These are phyloP conservation scores for Popillia japonica DNA, from an alignment of 1,140 invertebrate genomes.

Conservation along the genomic window DNA sequence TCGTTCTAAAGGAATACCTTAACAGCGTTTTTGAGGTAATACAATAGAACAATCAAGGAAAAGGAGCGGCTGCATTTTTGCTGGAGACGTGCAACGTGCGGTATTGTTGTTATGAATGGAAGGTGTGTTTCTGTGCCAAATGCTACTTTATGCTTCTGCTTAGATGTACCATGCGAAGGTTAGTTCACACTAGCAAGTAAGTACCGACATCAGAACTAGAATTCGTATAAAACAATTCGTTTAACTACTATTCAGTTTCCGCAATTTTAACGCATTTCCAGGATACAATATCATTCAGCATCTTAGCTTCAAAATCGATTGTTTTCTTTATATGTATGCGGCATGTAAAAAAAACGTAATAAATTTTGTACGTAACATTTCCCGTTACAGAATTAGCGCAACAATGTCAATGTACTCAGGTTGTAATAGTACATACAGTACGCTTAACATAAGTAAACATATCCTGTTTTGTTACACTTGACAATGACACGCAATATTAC, in stretches of 20 bases:
- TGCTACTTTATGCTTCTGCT: too few species aligned
- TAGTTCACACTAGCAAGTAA: not conserved
- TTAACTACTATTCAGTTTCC: not conserved
- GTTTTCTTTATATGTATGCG: not conserved
- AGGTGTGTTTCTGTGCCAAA: not conserved
- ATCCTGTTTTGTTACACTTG: slow-evolving; percentile 5
- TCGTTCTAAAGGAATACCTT: not conserved
- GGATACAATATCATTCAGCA: not conserved
- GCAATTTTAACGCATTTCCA: not conserved
- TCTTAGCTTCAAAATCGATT: not conserved
- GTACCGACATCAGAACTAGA: not conserved
- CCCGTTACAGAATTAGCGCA: not conserved
- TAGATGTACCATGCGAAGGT: not conserved
- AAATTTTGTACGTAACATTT: not conserved
- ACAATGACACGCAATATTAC: not conserved
- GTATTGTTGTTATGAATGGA: not conserved
- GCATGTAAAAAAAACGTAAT: not conserved
- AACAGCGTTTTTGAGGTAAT: not conserved
- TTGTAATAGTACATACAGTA: not conserved
- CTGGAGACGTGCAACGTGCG: not conserved
- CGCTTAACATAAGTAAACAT: not conserved
- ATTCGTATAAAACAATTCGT: not conserved
- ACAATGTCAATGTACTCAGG: not conserved
- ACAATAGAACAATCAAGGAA: not conserved
- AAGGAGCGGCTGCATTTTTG: not conserved